Base-by-base conservation (phyloP, 2,888 invertebrate species). In the Papilio elwesi region DNA sequence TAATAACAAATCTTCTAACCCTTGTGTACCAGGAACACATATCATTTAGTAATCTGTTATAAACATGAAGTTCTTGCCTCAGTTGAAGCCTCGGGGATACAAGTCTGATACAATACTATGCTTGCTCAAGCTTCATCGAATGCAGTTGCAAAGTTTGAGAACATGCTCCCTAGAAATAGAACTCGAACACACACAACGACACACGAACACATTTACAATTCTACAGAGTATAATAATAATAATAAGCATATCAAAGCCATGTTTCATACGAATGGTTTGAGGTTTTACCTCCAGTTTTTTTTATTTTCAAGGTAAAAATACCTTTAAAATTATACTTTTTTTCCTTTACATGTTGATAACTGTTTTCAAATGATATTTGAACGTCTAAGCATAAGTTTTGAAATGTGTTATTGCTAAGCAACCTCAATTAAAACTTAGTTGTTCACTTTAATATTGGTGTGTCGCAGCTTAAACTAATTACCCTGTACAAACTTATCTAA, bases 371-470 rank as follows among this genome's bases (percentile, higher is more conserved):
- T 43, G 9, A 43, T 43, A 6, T 6, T 43, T 43, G 43, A 43
- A 43, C 36, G 51, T 36, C 51, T 9, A 9, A 36, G 51, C 51
- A 36, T 66, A 38, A 52, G 6, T 52, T 66, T 38, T n/a, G 11
- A 13, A 66, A 52, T 13, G 38, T 52, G 6, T 10, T 26, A 7
- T 0, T 26, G 15, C 52, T 52, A 36, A 36, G 36, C 52, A 51
- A 66, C n/a, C 52, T 66, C 49, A 66, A 66, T 66, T 38, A 52
- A 52, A 52, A 66, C 66, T 55, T 47, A 68, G 55, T 55, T 53
- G 53, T 67, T 67, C 52, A 53, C 66, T 67, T 55, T 52, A 67
- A 67, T 67, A 68, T 66, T 66, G 66, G 66, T 52, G 38, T 52
- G 36, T n/a, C 38, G 51, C 36, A 38, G 52, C n/a, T 52, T 66